phyloP scores from a whole-genome alignment of 2,113 vertebrate species.

The Anarrhichthys ocellatus region DNA sequence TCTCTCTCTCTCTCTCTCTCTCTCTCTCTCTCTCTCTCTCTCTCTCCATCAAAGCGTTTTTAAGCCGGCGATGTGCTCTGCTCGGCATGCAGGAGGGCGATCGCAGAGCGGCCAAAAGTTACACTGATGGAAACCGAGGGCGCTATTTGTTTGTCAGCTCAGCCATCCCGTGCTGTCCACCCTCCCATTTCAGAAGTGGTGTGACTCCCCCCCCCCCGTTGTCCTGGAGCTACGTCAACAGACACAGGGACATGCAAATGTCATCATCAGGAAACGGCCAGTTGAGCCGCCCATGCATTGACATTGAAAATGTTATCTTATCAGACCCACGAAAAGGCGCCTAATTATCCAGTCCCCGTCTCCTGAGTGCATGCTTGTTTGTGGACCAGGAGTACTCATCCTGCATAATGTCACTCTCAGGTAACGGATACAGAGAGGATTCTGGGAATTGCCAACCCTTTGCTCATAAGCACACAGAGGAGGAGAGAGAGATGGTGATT shows the following conservation, averaged over 20 bases:
- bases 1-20: not conserved
- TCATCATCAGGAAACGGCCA: slow-evolving; percentile 10
- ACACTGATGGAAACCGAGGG: slow-evolving; percentile 64
- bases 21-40: slow-evolving; percentile 12
- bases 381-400: slow-evolving; percentile 46
- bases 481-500: slow-evolving; percentile 11
- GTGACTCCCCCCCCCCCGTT: not conserved
- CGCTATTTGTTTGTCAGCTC: slow-evolving; percentile 56
- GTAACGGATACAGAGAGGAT: slow-evolving; percentile 25
- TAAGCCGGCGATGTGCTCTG: slow-evolving; percentile 41
- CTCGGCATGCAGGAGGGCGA: slow-evolving; percentile 68
- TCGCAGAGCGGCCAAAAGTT: slow-evolving; percentile 62
- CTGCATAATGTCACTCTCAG: slow-evolving; percentile 43
- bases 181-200: slow-evolving; percentile 48
- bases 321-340: slow-evolving; percentile 15
- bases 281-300: slow-evolving; percentile 4
- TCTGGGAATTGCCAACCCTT: slow-evolving; percentile 22
- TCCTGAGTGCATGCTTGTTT: slow-evolving; percentile 49
- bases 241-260: slow-evolving; percentile 60
- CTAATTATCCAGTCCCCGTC: slow-evolving; percentile 54
- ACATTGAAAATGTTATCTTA: slow-evolving; percentile 39
- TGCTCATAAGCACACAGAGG: slow-evolving; percentile 15
- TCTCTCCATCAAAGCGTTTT: slow-evolving; percentile 17
- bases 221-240: slow-evolving; percentile 46
- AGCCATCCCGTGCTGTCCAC: slow-evolving; percentile 41